A percentile compares a stretch with the other conserved stretches of the same genome.
phyloP scores from a whole-genome alignment of 1,140 invertebrate genomes.

The Drosophila azteca region DNA sequence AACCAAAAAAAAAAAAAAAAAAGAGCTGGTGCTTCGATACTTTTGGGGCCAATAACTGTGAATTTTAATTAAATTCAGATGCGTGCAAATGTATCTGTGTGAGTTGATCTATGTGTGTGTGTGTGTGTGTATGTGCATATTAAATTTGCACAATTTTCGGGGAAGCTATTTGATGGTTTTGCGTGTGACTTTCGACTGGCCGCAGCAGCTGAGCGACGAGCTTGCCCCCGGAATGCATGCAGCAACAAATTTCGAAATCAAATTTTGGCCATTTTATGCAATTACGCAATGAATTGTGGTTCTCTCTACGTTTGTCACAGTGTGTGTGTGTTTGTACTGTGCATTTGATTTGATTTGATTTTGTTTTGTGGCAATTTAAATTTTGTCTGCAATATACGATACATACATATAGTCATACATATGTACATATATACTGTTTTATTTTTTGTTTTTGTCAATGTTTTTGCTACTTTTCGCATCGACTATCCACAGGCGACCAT shows the following conservation, averaged over 20 bases:
- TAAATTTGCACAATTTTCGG: slow-evolving; percentile 71
- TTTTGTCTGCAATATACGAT: slow-evolving; percentile 15
- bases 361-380: slow-evolving; percentile 51
- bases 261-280: slow-evolving; percentile 76
- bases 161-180: slow-evolving; percentile 58
- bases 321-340: slow-evolving; percentile 35
- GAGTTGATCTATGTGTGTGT: slow-evolving; percentile 6
- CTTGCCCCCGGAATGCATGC: slow-evolving; percentile 53
- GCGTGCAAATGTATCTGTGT: slow-evolving; percentile 45
- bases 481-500: slow-evolving; percentile 52
- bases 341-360: slow-evolving; percentile 51
- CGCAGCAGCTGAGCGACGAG: slow-evolving; percentile 45
- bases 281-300: slow-evolving; percentile 79
- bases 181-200: slow-evolving; percentile 66
- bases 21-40: slow-evolving; percentile 55
- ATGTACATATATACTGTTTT: not conserved
- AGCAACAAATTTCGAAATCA: slow-evolving; percentile 68
- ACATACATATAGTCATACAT: too few relatives aligned
- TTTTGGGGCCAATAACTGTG: slow-evolving; percentile 72
- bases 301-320: slow-evolving; percentile 7
- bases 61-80: slow-evolving; percentile 81
- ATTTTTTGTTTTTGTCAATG: slow-evolving; percentile 25
- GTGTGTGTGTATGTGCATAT: slow-evolving; percentile 56
- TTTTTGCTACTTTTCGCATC: slow-evolving; percentile 24
- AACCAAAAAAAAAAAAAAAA: slow-evolving; percentile 11